Evolutionary conservation across 2,797 vertebrate species (phyloP), one percentile per base, ranked within the genome.

Genomic region (Sebastes taczanowskii): DNA sequence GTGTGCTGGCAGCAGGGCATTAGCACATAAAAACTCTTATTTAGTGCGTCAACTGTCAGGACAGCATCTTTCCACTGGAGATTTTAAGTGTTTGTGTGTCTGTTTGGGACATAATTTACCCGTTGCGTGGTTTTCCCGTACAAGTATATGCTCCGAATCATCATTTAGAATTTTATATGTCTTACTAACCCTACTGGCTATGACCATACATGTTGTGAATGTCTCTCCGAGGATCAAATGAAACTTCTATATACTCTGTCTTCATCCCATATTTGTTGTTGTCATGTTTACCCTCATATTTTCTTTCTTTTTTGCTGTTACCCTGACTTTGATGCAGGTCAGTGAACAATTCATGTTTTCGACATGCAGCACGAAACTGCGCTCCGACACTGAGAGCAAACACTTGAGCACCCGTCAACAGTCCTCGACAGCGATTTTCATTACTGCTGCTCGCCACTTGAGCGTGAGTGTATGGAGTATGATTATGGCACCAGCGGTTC

Each of bases 21-120:
- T 92, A 85, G 72, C 66, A 87, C 81, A 88, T 83, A 77, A 77
- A 86, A 90, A 83, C 86, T 74, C 68, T 78, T 81, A 86, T 91
- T 86, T 81, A 78, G 27, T 80, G 62, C 72, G 73, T 91, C 64
- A 66, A 71, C 71, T 85, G 78, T 76, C 38, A 61, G 27, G 20
- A 42, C 30, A n/a, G n/a, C 10, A 59, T 71, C 55, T 74, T 76
- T 63, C 60, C 63, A 73, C 2, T 55, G 32, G 29, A 59, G 20
- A 60, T 63, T 67, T 69, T 18, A 27, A 59, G 32, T 65, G 53
- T 71, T 46, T 60, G 25, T 42, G 62, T 71, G 32, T 34, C 25
- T 63, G 32, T 65, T n/a, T 64, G 22, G 52, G 53, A 62, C 66
- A 69, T 77, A 4, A 25, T 74, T 55, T 56, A 4, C 23, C 65